phyloP scores from a whole-genome alignment of 2,888 invertebrate genomes.

The Amphiduros pacificus region DNA sequence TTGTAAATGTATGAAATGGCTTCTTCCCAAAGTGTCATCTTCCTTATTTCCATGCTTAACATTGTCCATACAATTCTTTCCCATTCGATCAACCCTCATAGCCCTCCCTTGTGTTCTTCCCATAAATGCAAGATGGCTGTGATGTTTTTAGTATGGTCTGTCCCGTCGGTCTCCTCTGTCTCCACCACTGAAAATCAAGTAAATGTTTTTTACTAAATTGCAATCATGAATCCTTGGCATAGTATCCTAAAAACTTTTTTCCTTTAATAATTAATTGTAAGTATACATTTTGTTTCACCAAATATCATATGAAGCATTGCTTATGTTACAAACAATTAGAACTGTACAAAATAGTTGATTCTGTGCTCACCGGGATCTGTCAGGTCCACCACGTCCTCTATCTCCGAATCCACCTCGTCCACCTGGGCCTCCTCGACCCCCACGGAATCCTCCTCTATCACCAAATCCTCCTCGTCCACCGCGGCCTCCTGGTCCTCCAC shows the following conservation, averaged over 20 bases:
- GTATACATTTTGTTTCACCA: too few relatives aligned
- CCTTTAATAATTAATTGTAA: too few relatives aligned
- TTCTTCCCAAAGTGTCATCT: too few relatives aligned
- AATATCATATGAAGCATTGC: too few relatives aligned
- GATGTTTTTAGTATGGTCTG: slow-evolving; percentile 8
- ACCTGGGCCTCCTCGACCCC: slow-evolving; percentile 20
- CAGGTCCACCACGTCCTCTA: slow-evolving; percentile 24
- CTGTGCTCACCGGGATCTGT: slow-evolving; percentile 16
- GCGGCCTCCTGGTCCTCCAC: slow-evolving; percentile 63
- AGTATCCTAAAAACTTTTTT: too few relatives aligned
- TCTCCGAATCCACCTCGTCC: slow-evolving; percentile 18
- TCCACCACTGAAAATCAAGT: too few relatives aligned
- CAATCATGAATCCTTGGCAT: too few relatives aligned
- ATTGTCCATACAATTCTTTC: too few relatives aligned
- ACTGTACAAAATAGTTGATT: neutral
- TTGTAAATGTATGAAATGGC: too few relatives aligned
- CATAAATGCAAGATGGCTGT: neutral
- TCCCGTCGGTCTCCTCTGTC: slow-evolving; percentile 5
- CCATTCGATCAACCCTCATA: neutral
- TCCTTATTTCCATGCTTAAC: too few relatives aligned
- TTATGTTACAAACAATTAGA: neutral
- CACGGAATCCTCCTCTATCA: slow-evolving; percentile 24
- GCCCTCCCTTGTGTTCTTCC: neutral
- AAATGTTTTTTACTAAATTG: too few relatives aligned
- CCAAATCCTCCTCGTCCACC: slow-evolving; percentile 48